phyloP scores from a whole-genome alignment of 2,113 vertebrate genomes.

The Mandrillus leucophaeus region DNA sequence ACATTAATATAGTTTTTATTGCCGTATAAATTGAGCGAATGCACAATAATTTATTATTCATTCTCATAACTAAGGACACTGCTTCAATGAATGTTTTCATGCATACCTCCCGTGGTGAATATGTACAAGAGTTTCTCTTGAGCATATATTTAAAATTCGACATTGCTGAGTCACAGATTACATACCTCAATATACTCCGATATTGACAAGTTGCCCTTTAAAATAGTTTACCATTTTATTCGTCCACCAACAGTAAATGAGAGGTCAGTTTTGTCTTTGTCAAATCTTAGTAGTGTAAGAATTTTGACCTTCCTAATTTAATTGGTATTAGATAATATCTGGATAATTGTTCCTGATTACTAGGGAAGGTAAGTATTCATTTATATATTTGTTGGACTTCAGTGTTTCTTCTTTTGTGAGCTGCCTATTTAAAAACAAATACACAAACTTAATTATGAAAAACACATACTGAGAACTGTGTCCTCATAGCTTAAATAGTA shows the following conservation, averaged over 20 bases:
- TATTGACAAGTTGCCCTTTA: background rate
- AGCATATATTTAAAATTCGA: background rate
- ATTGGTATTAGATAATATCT: background rate
- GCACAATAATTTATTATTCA: constrained; percentile 44
- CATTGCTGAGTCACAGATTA: background rate
- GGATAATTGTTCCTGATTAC: background rate
- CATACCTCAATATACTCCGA: background rate
- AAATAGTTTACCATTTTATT: background rate
- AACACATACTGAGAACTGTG: background rate
- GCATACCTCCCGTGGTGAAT: background rate
- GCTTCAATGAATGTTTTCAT: background rate
- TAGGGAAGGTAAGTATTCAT: background rate
- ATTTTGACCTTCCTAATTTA: background rate
- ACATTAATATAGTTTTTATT: constrained; percentile 29
- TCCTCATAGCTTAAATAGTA: background rate
- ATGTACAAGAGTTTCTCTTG: background rate
- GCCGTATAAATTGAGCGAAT: background rate
- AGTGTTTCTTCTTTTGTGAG: background rate
- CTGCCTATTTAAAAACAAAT: background rate
- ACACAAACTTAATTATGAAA: background rate
- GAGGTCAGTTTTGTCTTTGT: background rate
- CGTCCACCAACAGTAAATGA: background rate
- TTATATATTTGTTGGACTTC: background rate
- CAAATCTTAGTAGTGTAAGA: background rate
- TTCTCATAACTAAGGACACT: constrained; percentile 33